Conservation (phyloP, 2,113 vertebrate species). For the Cercopithecus mona region DNA sequence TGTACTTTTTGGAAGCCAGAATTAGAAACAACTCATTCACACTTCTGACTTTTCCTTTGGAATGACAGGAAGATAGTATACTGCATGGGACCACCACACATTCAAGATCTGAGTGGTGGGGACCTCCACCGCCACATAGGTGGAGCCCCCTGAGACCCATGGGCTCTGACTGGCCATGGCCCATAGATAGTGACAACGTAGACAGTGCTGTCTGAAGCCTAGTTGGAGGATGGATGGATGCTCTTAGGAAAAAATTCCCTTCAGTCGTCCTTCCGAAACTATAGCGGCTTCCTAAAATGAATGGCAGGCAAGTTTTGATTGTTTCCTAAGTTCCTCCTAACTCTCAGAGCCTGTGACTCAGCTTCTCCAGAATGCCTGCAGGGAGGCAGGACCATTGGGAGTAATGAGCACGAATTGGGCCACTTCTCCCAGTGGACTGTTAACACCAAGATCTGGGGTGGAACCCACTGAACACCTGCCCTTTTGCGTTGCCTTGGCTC, state of each 20-base stretch:
- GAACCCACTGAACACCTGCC: too few relatives aligned
- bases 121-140: neutral
- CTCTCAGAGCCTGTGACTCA: neutral
- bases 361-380: neutral
- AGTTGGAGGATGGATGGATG: neutral
- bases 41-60: conserved; percentile 22
- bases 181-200: neutral
- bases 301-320: neutral
- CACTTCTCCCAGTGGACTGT: neutral
- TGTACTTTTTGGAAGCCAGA: neutral
- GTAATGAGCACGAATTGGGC: neutral
- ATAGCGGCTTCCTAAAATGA: neutral
- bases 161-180: neutral
- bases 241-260: neutral
- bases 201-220: neutral
- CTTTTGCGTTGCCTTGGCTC: neutral
- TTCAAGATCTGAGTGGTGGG: neutral
- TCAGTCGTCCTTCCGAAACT: neutral
- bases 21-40: neutral
- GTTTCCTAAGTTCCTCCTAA: neutral
- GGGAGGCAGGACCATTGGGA: neutral
- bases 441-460: neutral
- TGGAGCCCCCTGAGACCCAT: neutral
- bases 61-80: neutral
- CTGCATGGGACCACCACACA: neutral